Evolutionary conservation across 2,888 invertebrate species (phyloP).

Genomic region (Cordilura impudica): DNA sequence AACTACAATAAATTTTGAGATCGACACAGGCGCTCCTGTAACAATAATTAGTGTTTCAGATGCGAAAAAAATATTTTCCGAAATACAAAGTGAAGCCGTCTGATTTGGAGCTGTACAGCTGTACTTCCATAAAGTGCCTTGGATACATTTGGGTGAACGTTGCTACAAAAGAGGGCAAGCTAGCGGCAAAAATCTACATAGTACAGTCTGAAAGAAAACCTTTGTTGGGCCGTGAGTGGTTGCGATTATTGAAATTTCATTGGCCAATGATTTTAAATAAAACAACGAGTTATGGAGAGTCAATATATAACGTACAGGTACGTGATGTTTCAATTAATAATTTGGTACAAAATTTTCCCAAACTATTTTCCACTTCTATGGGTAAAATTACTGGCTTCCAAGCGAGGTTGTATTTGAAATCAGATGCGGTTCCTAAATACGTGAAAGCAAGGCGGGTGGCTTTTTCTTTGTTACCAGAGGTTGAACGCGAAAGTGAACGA

Average conservation of each 20-base stretch:
- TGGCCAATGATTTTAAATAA: constrained; percentile 1
- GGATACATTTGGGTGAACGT: constrained; percentile 26
- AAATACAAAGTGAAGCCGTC: constrained; percentile 21
- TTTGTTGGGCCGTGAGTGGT: constrained; percentile 53
- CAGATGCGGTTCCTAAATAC: neutral
- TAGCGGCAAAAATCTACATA: constrained; percentile 41
- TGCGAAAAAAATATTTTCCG: constrained; percentile 12
- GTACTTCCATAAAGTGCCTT: constrained; percentile 13
- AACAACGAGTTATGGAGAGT: neutral
- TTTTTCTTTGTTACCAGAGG: neutral
- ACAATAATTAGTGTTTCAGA: constrained; percentile 13
- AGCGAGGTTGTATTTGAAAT: neutral
- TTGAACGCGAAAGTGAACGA: neutral
- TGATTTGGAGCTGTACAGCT: constrained; percentile 8
- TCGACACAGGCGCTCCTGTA: constrained; percentile 29
- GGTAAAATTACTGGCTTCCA: neutral
- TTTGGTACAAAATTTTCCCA: constrained; percentile 8
- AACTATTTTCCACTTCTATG: neutral
- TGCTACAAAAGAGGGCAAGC: neutral
- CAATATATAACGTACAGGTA: neutral
- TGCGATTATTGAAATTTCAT: constrained; percentile 24
- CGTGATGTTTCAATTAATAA: neutral
- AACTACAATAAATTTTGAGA: constrained; percentile 17
- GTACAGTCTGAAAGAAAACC: constrained; percentile 38
- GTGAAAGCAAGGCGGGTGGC: neutral